These are phyloP conservation scores for Nerophis ophidion DNA, from an alignment of 2,113 vertebrate species.

Conservation along the genomic window DNA sequence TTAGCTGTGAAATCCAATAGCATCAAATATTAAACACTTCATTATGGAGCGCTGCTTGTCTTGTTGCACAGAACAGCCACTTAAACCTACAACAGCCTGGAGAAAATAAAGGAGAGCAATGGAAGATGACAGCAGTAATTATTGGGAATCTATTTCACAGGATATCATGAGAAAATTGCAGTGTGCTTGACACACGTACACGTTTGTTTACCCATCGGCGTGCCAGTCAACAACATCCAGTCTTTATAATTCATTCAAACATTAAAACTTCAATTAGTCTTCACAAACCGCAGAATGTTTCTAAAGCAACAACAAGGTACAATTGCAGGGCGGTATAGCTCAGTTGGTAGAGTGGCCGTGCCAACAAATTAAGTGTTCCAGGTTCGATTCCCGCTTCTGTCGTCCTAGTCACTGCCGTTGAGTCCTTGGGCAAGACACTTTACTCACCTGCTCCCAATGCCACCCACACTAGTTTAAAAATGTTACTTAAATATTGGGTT, in stretches of 20 bases:
- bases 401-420: too few species aligned
- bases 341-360: too few species aligned
- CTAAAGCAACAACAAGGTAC: constrained; percentile 10
- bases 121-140: constrained; percentile 61
- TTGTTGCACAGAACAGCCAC: constrained; percentile 64
- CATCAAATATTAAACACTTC: constrained; percentile 76
- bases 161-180: constrained; percentile 37
- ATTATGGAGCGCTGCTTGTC: constrained; percentile 70
- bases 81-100: constrained; percentile 66
- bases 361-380: too few species aligned
- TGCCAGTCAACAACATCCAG: constrained; percentile 26
- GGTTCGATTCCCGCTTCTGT: too few species aligned
- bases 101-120: constrained; percentile 56
- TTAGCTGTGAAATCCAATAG: constrained; percentile 71
- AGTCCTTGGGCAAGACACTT: too few species aligned
- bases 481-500: too few species aligned
- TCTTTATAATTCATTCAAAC: constrained; percentile 54
- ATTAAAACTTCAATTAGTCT: constrained; percentile 42
- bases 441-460: too few species aligned
- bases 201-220: constrained; percentile 6
- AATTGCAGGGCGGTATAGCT: too few species aligned
- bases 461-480: too few species aligned
- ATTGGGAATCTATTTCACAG: constrained; percentile 58
- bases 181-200: constrained; percentile 10
- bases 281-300: constrained; percentile 25